Percentiles rank a stretch among this genome's conserved stretches.
These are phyloP conservation scores for Agrochola lychnidis DNA, from an alignment of 2,888 invertebrate species.

Conservation along the genomic window DNA sequence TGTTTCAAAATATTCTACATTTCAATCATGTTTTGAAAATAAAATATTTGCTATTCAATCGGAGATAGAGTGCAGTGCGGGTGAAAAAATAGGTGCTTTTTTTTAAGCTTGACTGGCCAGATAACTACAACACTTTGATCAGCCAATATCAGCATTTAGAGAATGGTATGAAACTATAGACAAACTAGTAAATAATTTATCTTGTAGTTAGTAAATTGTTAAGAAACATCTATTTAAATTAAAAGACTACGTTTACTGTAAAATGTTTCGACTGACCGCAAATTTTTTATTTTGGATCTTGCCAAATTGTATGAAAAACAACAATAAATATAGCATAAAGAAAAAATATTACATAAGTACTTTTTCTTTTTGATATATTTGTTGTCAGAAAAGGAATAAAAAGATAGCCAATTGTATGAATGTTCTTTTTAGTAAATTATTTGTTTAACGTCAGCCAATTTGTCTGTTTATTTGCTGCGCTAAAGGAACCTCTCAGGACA, in stretches of 20 bases:
- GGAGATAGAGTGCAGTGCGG: neutral
- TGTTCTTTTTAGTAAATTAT: slow-evolving; percentile 62
- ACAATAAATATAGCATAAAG: slow-evolving; percentile 56
- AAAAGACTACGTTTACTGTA: slow-evolving; percentile 74
- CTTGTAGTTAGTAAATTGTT: slow-evolving; percentile 63
- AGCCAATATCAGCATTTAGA: slow-evolving; percentile 60
- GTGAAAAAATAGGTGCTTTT: neutral
- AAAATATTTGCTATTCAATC: neutral
- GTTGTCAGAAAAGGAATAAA: slow-evolving; percentile 39
- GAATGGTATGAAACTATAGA: slow-evolving; percentile 40
- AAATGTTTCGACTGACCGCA: slow-evolving; percentile 79
- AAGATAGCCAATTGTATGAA: slow-evolving; percentile 66
- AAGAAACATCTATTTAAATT: slow-evolving; percentile 63
- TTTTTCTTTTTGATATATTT: slow-evolving; percentile 68
- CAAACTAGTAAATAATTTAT: slow-evolving; percentile 64
- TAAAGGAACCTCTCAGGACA: slow-evolving; percentile 92
- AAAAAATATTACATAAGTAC: slow-evolving; percentile 47
- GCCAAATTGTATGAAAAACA: slow-evolving; percentile 75
- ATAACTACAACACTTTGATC: slow-evolving; percentile 8
- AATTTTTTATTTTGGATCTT: slow-evolving; percentile 78
- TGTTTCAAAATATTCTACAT: neutral
- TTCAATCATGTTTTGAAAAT: neutral
- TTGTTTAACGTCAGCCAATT: slow-evolving; percentile 70
- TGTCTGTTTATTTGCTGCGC: slow-evolving; percentile 79
- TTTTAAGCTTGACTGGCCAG: slow-evolving; percentile 12